A percentile compares a stretch with the other conserved stretches of the same genome.
These are phyloP conservation scores for Coreius guichenoti DNA, from an alignment of 2,797 vertebrate species.

Conservation along the genomic window DNA sequence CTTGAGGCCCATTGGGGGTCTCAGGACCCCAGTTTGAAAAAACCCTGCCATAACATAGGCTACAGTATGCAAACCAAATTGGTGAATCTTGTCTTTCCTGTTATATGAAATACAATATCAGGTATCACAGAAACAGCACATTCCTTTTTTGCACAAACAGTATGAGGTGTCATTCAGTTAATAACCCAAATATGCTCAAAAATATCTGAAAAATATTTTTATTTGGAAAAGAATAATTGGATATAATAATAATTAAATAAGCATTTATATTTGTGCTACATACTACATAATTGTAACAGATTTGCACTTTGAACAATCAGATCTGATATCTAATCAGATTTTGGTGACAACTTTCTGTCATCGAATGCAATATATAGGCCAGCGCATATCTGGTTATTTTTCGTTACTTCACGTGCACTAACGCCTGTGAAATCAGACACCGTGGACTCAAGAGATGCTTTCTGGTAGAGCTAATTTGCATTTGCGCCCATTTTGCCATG, in stretches of 20 bases:
- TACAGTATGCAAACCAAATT: background rate
- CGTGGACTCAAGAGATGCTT: background rate
- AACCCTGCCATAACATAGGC: no score
- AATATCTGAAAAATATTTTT: background rate
- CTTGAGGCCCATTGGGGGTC: no score
- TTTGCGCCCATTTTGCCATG: background rate
- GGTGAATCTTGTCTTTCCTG: background rate
- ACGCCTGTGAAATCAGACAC: background rate
- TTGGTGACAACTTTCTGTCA: background rate
- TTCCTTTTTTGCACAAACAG: background rate
- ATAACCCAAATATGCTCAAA: background rate
- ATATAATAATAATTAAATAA: background rate
- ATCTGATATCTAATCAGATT: background rate
- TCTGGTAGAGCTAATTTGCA: constrained; percentile 19
- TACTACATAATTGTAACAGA: background rate
- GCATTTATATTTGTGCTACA: background rate
- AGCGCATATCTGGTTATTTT: no score
- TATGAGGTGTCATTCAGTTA: background rate
- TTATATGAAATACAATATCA: background rate
- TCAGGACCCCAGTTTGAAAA: no score
- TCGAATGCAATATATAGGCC: no score
- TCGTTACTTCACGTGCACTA: background rate
- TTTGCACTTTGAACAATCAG: no score
- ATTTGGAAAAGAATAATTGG: background rate
- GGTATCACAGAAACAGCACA: background rate